These are phyloP conservation scores for Busseola fusca DNA, from an alignment of 2,888 invertebrate species.

Conservation along the genomic window DNA sequence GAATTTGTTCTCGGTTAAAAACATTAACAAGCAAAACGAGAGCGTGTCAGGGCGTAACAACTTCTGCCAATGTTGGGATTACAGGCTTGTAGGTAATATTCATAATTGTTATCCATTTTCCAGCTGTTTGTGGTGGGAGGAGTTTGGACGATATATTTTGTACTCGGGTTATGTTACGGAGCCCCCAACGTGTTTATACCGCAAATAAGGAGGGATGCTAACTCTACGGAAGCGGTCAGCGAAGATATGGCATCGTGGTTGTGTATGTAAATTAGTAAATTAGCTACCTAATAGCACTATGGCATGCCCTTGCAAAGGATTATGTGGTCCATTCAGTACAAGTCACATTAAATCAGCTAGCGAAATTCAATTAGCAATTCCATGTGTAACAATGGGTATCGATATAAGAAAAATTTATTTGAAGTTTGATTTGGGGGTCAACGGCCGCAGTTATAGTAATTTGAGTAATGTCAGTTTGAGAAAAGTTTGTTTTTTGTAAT, in stretches of 20 bases:
- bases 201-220: slow-evolving; percentile 65
- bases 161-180: slow-evolving; percentile 64
- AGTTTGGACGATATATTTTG: slow-evolving; percentile 64
- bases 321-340: not conserved
- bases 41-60: not conserved
- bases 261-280: slow-evolving; percentile 50
- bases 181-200: slow-evolving; percentile 66
- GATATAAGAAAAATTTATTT: not conserved
- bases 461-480: not conserved
- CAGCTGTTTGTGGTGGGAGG: slow-evolving; percentile 64
- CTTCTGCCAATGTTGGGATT: not conserved
- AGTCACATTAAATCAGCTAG: not conserved
- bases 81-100: not conserved
- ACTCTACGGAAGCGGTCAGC: slow-evolving; percentile 62
- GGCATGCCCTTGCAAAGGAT: not conserved
- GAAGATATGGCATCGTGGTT: slow-evolving; percentile 68
- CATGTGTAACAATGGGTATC: not conserved
- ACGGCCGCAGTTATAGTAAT: not conserved
- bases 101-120: slow-evolving; percentile 28
- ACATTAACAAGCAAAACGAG: not conserved
- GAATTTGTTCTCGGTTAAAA: not conserved
- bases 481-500: not conserved
- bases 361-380: too few relatives aligned
- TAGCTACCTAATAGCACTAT: not conserved
- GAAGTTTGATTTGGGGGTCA: not conserved